Base-by-base conservation (phyloP, 1,140 invertebrate species). In the Oppia nitens region DNA sequence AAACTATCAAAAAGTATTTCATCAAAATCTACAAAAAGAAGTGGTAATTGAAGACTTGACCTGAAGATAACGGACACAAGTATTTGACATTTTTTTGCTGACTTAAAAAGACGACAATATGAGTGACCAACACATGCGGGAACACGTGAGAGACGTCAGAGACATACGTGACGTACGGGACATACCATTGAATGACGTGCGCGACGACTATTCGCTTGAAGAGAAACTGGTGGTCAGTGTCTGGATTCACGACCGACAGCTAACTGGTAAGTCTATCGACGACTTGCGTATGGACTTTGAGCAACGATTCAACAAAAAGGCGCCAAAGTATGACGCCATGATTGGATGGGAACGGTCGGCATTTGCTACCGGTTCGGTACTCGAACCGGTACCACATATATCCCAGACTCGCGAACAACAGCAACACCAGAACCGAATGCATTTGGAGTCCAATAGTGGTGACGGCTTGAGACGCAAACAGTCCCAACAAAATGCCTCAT, bases 341-440 rank as follows among this genome's bases (percentile, higher is more conserved):
- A 56, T 56, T 56, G 32, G 51, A 12, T 56, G 55, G 55, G 55
- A 56, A 47, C 27, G 55, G 11, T 45, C 51, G 9, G 55, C 55
- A 50, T 56, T 56, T 21, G 11, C 3, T 53, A 23, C 55, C 26
- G 55, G 55, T 47, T 56, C 55, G 47, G 55, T 56, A 50, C 28
- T 23, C 3, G 21, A 50, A 11, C 20, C 51, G 3, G 9, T 45
- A 3, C 11, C 9, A 56, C 55, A 26, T 12, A 26, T 25, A 20
- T 20, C 23, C 6, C 17, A 20, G 17, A 50, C 26, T 9, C 12
- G n/a, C 51, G 26, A 26, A 23, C 26, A 24, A 20, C 3, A 23
- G 12, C 21, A 28, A 6, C 4, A 51, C 6, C 49, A 51, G 6
- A 14, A 51, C n/a, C 49, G 21, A 6, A 23, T 24, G 49, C 49